phyloP scores from a whole-genome alignment of 2,888 invertebrate species.

The Caprella mutica region DNA sequence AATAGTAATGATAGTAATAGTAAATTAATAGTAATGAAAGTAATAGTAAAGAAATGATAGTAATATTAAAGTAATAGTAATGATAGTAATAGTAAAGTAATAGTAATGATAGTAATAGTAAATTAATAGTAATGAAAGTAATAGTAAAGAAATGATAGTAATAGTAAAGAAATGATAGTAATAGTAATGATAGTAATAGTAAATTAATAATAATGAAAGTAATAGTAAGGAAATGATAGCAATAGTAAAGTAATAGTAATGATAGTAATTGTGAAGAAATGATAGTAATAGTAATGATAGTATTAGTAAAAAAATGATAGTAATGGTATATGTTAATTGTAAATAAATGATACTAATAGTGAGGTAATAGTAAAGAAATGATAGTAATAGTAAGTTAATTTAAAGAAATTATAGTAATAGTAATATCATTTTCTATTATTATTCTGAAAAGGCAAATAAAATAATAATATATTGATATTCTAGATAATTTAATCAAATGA shows the following conservation, averaged over 20 bases:
- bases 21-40: neutral
- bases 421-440: neutral
- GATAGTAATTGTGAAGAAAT: neutral
- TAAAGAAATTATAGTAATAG: neutral
- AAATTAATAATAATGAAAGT: neutral
- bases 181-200: neutral
- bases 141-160: neutral
- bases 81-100: constrained; percentile 6
- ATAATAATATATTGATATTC: too few relatives aligned
- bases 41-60: neutral
- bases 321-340: neutral
- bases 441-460: neutral
- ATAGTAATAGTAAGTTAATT: neutral
- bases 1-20: too few relatives aligned
- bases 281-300: neutral
- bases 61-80: neutral
- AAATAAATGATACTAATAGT: neutral
- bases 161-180: neutral
- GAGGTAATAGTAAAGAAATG: neutral
- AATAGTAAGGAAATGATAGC: neutral
- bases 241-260: neutral
- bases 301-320: neutral
- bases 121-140: neutral
- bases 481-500: too few relatives aligned
- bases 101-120: neutral